These are phyloP conservation scores for Syngnathus scovelli DNA, from an alignment of 2,113 vertebrate species.

Conservation along the genomic window DNA sequence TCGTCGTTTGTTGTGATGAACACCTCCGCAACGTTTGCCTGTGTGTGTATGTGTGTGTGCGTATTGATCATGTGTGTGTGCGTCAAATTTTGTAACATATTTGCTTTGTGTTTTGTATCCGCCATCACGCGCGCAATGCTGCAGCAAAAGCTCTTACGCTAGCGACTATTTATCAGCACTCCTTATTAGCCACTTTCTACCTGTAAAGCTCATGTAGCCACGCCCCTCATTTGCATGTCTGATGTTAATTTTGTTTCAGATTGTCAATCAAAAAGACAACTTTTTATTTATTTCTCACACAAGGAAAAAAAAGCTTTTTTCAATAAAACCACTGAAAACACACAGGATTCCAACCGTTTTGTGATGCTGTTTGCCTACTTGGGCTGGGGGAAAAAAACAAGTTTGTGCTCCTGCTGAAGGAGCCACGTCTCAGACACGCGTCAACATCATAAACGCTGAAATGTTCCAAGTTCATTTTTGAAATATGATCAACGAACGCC, in stretches of 20 bases:
- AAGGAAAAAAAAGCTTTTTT: slow-evolving; percentile 96
- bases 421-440: neutral
- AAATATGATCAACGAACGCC: neutral
- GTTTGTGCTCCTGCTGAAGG: neutral
- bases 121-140: neutral
- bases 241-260: slow-evolving; percentile 88
- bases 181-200: slow-evolving; percentile 1
- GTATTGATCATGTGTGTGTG: slow-evolving; percentile 33
- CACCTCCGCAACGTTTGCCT: neutral
- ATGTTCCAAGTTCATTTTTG: neutral
- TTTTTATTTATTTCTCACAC: slow-evolving; percentile 99
- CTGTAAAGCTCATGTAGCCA: neutral
- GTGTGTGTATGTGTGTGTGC: slow-evolving; percentile 33
- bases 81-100: slow-evolving; percentile 65
- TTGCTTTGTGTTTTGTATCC: slow-evolving; percentile 46
- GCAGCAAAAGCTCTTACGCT: slow-evolving; percentile 76
- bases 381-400: too few relatives aligned
- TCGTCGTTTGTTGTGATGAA: slow-evolving; percentile 1
- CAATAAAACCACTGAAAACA: slow-evolving; percentile 99
- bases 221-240: slow-evolving; percentile 84
- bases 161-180: slow-evolving; percentile 79
- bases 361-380: too few relatives aligned
- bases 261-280: slow-evolving; percentile 46
- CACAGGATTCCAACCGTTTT: neutral
- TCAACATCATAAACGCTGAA: neutral